Base-by-base conservation (phyloP, 2,888 invertebrate genomes). In the Brachynemurus nebulosus region DNA sequence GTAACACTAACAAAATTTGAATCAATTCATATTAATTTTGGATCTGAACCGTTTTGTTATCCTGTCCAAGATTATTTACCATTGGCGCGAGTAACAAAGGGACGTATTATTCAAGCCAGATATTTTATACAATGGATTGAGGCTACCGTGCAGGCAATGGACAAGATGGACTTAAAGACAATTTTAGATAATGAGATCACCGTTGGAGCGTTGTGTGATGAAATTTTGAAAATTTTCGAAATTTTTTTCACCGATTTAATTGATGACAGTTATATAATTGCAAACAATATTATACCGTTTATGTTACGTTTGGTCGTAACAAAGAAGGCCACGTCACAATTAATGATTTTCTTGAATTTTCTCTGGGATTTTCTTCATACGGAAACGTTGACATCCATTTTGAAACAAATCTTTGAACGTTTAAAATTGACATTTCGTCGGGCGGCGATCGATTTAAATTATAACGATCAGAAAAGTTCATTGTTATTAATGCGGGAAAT, bases 321-420 rank as follows among this genome's bases (percentile, higher is more conserved):
- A 19, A 33, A 33, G 11, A 40, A 40, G 27, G n/a, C 33, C 7
- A 12, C 19, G 14, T 3, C 7, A 14, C 23, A 42, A 42, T n/a
- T 42, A 17, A n/a, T 19, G 19, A 6, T 20, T 19, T 34, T 42
- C n/a, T 8, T 42, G 14, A 42, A 42, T 34, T 42, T 42, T 34
- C 16, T 42, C 17, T 42, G 42, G 42, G 42, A 42, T 33, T 42
- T 34, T 11, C n/a, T 42, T n/a, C 33, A 42, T n/a, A 27, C 33
- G 6, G 42, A 42, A 21, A 42, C 42, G 12, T 7, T 42, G 11
- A 19, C 17, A 8, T 42, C 17, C 21, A 21, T 34, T 9, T 14
- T 42, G 16, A 33, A 33, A 19, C 4, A 12, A 19, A 42, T 42
- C 7, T 42, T 42, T 21, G 34, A 42, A 33, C 20, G n/a, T 5